Conservation (phyloP, 2,113 vertebrate genomes). For the Hypomesus transpacificus region DNA sequence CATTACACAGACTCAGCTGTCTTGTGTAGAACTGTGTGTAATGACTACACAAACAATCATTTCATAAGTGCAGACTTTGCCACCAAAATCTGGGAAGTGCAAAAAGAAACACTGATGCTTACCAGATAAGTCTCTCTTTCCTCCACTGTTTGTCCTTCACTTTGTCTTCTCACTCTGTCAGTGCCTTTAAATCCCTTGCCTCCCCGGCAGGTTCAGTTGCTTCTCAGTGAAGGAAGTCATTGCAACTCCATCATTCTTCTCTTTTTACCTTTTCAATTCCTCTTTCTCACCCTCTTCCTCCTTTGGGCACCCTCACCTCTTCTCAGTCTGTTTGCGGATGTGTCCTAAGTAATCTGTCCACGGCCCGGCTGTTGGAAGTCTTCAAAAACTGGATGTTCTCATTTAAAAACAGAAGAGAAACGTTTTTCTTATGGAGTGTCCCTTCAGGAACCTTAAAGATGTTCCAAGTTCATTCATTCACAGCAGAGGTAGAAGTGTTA, state of each 20-base stretch:
- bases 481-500: background rate
- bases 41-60: background rate
- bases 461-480: slow-evolving; percentile 8
- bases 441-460: background rate
- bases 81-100: background rate
- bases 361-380: background rate
- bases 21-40: background rate
- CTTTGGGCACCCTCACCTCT: background rate
- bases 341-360: background rate
- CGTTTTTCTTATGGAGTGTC: too few species aligned
- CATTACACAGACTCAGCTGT: background rate
- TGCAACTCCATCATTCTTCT: slow-evolving; percentile 27
- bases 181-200: slow-evolving; percentile 48
- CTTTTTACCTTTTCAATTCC: background rate
- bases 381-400: background rate
- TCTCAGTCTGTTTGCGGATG: background rate
- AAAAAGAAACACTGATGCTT: slow-evolving; percentile 4
- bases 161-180: slow-evolving; percentile 42
- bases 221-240: slow-evolving; percentile 37
- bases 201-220: slow-evolving; percentile 6
- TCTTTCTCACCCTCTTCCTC: background rate
- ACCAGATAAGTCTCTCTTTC: slow-evolving; percentile 43
- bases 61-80: background rate
- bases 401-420: background rate
- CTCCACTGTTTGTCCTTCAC: slow-evolving; percentile 31